phyloP scores from a whole-genome alignment of 2,888 invertebrate genomes.

The Spodoptera picta region DNA sequence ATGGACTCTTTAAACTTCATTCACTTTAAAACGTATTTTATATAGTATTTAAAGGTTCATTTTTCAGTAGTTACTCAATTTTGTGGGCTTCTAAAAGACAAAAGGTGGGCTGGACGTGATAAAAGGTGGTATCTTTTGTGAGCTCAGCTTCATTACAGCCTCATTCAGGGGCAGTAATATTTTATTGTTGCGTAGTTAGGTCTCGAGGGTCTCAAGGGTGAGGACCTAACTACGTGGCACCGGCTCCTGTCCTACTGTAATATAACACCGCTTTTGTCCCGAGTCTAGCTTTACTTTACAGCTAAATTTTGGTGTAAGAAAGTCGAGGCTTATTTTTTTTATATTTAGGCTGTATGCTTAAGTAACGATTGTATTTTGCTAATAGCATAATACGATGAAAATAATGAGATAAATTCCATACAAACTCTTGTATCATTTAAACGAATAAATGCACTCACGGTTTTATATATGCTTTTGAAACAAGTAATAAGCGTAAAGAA shows the following conservation, averaged over 20 bases:
- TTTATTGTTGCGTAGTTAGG: constrained; percentile 7
- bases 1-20: too few relatives aligned
- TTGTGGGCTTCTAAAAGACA: constrained; percentile 1
- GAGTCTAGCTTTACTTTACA: neutral
- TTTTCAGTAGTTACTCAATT: neutral
- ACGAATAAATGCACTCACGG: too few relatives aligned
- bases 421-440: too few relatives aligned
- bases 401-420: too few relatives aligned
- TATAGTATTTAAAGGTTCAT: too few relatives aligned
- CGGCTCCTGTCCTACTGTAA: constrained; percentile 25
- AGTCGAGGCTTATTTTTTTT: constrained; percentile 17
- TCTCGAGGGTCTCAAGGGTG: constrained; percentile 1
- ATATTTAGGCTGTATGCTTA: neutral
- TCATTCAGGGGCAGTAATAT: constrained; percentile 23
- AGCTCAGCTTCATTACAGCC: constrained; percentile 10
- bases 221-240: constrained; percentile 20
- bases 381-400: too few relatives aligned
- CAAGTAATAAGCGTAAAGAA: too few relatives aligned
- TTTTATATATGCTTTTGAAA: too few relatives aligned
- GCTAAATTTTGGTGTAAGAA: neutral
- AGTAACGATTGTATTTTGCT: neutral
- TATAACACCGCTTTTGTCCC: constrained; percentile 8
- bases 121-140: neutral
- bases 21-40: too few relatives aligned
- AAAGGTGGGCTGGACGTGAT: neutral